Evolutionary conservation across 2,888 invertebrate genomes (phyloP), one percentile per base, ranked within the genome.

Genomic region (Atrina japonica): DNA sequence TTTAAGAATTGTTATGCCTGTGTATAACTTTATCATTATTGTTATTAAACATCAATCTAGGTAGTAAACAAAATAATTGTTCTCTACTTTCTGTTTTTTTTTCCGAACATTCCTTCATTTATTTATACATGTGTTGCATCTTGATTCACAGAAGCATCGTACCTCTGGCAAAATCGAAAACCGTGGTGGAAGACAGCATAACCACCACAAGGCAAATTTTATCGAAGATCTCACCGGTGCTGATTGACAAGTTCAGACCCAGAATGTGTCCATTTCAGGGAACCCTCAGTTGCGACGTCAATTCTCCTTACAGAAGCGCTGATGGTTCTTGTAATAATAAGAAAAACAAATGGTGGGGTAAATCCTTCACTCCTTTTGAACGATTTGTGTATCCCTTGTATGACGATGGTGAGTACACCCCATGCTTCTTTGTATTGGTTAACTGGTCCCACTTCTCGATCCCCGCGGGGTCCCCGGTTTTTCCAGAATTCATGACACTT

Each of bases 291-390:
- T 80, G 82, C 58, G 49, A 70, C 14, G 1, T 7, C 9, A 65
- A 1, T 2, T 56, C 66, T 7, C 50, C 69, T n/a, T 82, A 70
- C 45, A 29, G 82, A 61, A 63, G 76, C 1, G 50, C 67, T 3
- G 82, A 82, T 53, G 82, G 82, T 0, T 74, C 78, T 9, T 83
- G 83, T 23, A 83, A 83, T 52, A 83, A 83, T 64, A 9, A 75
- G 16, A 25, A 68, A 3, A 78, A 80, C 18, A 66, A 72, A 21
- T 56, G 80, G 2, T 83, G 83, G 83, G 83, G 83, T 0, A 69
- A 53, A 52, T 59, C 81, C 0, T 59, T 68, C 45, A 79, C 78
- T 25, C 77, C 82, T 0, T 75, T 81, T 25, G 75, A 75, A 30
- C 61, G 82, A 47, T 78, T 76, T 64, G 41, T 82, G 1, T 66